Conservation (phyloP, 2,113 vertebrate species). For the Seriola quinqueradiata region DNA sequence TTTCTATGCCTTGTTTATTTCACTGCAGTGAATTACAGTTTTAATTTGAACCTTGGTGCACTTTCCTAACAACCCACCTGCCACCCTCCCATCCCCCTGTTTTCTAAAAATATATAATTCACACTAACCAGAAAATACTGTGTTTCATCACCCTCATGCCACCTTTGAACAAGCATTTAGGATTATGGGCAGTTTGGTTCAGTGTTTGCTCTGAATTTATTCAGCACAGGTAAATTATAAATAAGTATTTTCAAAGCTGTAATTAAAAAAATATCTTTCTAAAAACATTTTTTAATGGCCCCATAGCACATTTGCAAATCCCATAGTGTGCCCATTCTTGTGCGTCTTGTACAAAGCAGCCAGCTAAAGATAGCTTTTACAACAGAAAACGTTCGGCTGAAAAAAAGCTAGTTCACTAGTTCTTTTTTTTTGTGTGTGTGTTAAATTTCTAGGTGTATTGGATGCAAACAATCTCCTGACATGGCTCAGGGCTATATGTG, state of each 20-base stretch:
- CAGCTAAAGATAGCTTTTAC: constrained; percentile 29
- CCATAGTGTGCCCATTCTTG: constrained; percentile 8
- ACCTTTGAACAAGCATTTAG: constrained; percentile 40
- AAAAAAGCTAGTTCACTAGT: constrained; percentile 6
- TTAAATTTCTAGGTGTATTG: constrained; percentile 26
- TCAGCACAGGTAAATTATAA: constrained; percentile 59
- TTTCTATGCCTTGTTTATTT: constrained; percentile 53
- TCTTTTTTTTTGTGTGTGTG: not conserved
- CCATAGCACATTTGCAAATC: constrained; percentile 29
- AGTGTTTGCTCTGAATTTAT: constrained; percentile 55
- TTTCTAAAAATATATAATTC: constrained; percentile 64
- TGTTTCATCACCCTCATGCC: constrained; percentile 49
- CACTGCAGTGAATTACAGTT: constrained; percentile 42
- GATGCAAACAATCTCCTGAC: constrained; percentile 43
- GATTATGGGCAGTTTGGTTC: constrained; percentile 46
- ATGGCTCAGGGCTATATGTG: constrained; percentile 39
- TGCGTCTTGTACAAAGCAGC: constrained; percentile 17
- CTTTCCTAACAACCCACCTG: not conserved
- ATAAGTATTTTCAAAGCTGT: constrained; percentile 53
- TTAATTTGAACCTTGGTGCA: constrained; percentile 29
- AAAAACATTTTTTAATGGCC: constrained; percentile 30
- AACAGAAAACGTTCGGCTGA: constrained; percentile 13
- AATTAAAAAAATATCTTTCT: constrained; percentile 56
- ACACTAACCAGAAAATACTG: constrained; percentile 45
- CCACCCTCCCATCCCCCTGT: not conserved